Base-by-base conservation (phyloP, 2,888 invertebrate species). In the Lepidocyrtoides sp. region DNA sequence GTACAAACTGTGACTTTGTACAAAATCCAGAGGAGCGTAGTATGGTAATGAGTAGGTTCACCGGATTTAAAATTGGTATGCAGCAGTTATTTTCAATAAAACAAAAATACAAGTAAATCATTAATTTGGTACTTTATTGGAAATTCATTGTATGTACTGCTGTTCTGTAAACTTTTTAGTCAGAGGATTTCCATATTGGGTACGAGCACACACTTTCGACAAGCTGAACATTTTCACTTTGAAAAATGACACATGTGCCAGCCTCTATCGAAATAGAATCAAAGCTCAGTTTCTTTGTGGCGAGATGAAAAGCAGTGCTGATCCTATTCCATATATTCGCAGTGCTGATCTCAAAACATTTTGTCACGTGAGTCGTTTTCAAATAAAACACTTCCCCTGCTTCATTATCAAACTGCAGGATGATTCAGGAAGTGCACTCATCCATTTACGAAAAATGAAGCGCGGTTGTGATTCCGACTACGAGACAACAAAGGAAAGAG, bases 261-360 rank as follows among this genome's bases (percentile, higher is more conserved):
- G 23, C 8, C 29, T 91, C 14, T 92, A 91, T 26, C 90, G 88
- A 23, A 91, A 88, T 20, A 32, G 92, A 8, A 88, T 92, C 29
- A 91, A 89, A 82, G 86, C 91, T 36, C 92, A 92, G 51, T 86
- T 85, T 75, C 32, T 92, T 14, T 92, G 92, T 23, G 92, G 90
- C 3, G 91, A 89, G 63, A 87, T 89, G 75, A 83, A 84, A 89
- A 89, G 41, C 41, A 66, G 29, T 14, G 41, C 20, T 10, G 54
- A 54, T 23, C 41, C 44, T 0, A 36, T 23, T 17, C 79, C 63
- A 3, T 32, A 69, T 48, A 89, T 83, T n/a, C 72, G 82, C 12
- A 89, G 51, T 20, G 83, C 83, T 32, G 77, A 89, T 29, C 66
- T 89, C 12, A 82, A 63, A 57, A 29, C 83, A 2, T 83, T 44